Percentiles rank a stretch among this genome's conserved stretches.
Evolutionary conservation across 2,797 vertebrate species (phyloP).

Genomic region (Choloepus didactylus): DNA sequence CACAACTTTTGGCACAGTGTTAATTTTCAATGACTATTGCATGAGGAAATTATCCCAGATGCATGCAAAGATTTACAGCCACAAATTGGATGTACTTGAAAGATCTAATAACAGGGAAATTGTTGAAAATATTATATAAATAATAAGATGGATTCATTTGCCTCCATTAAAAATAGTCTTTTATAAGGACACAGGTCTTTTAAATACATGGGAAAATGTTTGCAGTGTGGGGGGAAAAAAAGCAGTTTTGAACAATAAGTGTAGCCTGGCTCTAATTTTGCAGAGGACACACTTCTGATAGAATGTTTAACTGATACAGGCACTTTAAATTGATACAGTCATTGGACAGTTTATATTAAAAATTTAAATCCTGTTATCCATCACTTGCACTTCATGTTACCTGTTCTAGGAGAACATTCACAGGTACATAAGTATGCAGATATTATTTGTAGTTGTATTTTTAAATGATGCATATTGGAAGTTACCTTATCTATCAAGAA

Average conservation of each 20-base stretch:
- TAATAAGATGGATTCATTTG: background rate
- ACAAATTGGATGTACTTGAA: background rate
- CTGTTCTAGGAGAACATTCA: background rate
- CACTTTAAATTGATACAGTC: background rate
- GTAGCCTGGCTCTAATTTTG: background rate
- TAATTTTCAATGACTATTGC: background rate
- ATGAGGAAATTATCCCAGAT: background rate
- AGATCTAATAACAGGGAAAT: background rate
- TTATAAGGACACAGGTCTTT: background rate
- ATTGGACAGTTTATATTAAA: background rate
- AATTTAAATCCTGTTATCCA: background rate
- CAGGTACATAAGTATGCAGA: background rate
- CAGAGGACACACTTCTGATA: background rate
- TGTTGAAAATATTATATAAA: background rate
- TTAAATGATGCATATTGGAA: background rate
- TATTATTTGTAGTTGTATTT: background rate
- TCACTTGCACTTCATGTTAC: background rate
- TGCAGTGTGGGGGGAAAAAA: background rate
- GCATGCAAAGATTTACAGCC: background rate
- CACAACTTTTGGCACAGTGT: background rate
- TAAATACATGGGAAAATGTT: background rate
- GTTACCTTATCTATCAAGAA: background rate
- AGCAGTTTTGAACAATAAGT: background rate
- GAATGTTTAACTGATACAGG: background rate
- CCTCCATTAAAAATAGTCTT: background rate